Conservation (phyloP, 1,140 invertebrate species). For the Drosophila tropicalis region DNA sequence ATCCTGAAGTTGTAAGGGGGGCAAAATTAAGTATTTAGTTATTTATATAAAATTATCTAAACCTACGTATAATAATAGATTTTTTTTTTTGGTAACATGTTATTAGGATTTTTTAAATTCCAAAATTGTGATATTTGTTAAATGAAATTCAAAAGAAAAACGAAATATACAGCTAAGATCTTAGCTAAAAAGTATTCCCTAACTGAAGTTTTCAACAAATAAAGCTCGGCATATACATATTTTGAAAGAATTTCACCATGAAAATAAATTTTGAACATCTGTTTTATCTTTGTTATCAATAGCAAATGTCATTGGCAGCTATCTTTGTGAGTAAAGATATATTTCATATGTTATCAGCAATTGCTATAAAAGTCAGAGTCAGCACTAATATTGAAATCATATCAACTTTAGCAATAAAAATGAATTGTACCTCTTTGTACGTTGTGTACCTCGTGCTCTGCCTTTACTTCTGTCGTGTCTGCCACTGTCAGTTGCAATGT, state of each 20-base stretch:
- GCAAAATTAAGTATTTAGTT: neutral
- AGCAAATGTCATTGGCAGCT: constrained; percentile 64
- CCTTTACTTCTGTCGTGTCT: constrained; percentile 19
- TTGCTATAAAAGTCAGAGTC: constrained; percentile 54
- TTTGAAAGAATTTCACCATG: neutral
- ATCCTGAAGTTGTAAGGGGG: neutral
- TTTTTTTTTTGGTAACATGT: neutral
- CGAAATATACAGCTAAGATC: too few relatives aligned
- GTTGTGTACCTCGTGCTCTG: constrained; percentile 8
- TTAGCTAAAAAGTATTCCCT: too few relatives aligned
- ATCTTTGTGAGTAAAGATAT: constrained; percentile 38
- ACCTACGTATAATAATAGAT: too few relatives aligned
- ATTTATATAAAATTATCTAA: neutral
- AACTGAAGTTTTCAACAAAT: neutral
- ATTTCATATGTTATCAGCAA: constrained; percentile 18
- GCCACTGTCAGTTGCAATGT: constrained; percentile 52
- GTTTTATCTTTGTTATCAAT: constrained; percentile 15
- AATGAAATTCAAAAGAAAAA: neutral
- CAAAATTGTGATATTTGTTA: neutral
- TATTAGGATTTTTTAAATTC: neutral
- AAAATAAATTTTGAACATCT: neutral
- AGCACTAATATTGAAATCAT: constrained; percentile 49
- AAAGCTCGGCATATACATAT: neutral
- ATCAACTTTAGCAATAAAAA: constrained; percentile 37
- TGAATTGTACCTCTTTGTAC: constrained; percentile 38